Percentiles rank a stretch among this genome's conserved stretches.
phyloP scores from a whole-genome alignment of 2,888 invertebrate species.

The Drosophila multiciliata region DNA sequence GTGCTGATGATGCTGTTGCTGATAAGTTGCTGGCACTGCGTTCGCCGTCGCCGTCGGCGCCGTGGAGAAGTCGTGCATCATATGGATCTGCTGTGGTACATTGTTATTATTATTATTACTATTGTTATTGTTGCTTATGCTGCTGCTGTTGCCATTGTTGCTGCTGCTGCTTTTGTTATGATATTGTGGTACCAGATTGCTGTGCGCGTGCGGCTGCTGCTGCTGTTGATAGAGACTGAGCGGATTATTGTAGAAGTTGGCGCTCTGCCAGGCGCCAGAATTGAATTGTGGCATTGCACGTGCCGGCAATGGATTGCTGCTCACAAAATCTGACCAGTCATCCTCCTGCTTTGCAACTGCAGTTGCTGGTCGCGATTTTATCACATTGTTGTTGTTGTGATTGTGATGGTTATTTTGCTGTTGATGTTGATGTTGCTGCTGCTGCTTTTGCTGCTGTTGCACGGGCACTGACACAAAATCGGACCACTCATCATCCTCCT shows the following conservation, averaged over 20 bases:
- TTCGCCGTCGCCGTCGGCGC: slow-evolving; percentile 50
- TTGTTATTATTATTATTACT: slow-evolving; percentile 60
- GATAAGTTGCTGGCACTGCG: slow-evolving; percentile 50
- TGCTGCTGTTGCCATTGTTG: slow-evolving; percentile 38
- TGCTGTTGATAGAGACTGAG: slow-evolving; percentile 82
- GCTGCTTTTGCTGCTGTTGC: slow-evolving; percentile 33
- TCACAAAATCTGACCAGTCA: slow-evolving; percentile 87
- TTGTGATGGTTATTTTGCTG: slow-evolving; percentile 36
- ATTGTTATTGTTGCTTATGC: slow-evolving; percentile 42
- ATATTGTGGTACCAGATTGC: slow-evolving; percentile 70
- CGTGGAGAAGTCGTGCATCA: slow-evolving; percentile 84
- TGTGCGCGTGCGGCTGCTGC: slow-evolving; percentile 62
- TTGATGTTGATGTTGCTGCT: slow-evolving; percentile 25
- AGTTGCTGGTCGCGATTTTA: slow-evolving; percentile 23
- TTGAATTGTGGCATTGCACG: slow-evolving; percentile 78
- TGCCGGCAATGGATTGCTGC: slow-evolving; percentile 83
- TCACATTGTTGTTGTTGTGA: slow-evolving; percentile 49
- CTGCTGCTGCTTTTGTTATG: slow-evolving; percentile 48
- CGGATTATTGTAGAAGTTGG: slow-evolving; percentile 83
- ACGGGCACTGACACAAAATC: slow-evolving; percentile 86
- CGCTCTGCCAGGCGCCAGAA: slow-evolving; percentile 84
- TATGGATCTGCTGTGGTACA: slow-evolving; percentile 80
- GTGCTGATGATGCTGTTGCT: slow-evolving; percentile 58
- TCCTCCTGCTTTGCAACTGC: slow-evolving; percentile 82
- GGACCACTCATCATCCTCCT: slow-evolving; percentile 86